These are phyloP conservation scores for Agapornis canus DNA, from an alignment of 2,797 vertebrate genomes.

Conservation along the genomic window DNA sequence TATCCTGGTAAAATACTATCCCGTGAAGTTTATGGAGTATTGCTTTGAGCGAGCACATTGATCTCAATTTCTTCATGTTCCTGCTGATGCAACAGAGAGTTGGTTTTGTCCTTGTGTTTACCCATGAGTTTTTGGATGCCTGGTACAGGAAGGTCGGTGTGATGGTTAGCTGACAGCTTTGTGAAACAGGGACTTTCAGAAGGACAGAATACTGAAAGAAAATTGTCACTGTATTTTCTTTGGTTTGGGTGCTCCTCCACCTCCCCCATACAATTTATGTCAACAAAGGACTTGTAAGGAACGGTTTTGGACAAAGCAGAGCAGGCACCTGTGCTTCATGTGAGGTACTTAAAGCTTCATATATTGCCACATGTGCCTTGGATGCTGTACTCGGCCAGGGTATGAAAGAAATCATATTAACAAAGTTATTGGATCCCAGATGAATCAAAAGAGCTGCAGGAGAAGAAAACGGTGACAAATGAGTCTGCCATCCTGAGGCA, in stretches of 20 bases:
- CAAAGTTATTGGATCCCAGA: conserved; percentile 54
- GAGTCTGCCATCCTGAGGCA: conserved; percentile 16
- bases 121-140: background rate
- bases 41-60: background rate
- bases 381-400: background rate
- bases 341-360: background rate
- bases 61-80: background rate
- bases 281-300: background rate
- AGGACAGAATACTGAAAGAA: background rate
- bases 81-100: background rate
- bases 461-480: conserved; percentile 64
- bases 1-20: background rate
- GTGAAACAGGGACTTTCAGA: background rate
- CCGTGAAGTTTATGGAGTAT: background rate
- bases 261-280: background rate
- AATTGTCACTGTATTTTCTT: background rate
- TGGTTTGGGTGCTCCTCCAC: background rate
- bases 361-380: background rate
- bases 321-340: background rate
- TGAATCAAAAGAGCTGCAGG: conserved; percentile 35
- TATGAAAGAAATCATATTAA: conserved; percentile 48
- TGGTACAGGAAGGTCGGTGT: background rate
- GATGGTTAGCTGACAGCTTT: background rate
- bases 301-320: background rate
- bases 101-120: background rate